These are phyloP conservation scores for Ceratina japonica DNA, from an alignment of 1,140 invertebrate species.

Conservation along the genomic window DNA sequence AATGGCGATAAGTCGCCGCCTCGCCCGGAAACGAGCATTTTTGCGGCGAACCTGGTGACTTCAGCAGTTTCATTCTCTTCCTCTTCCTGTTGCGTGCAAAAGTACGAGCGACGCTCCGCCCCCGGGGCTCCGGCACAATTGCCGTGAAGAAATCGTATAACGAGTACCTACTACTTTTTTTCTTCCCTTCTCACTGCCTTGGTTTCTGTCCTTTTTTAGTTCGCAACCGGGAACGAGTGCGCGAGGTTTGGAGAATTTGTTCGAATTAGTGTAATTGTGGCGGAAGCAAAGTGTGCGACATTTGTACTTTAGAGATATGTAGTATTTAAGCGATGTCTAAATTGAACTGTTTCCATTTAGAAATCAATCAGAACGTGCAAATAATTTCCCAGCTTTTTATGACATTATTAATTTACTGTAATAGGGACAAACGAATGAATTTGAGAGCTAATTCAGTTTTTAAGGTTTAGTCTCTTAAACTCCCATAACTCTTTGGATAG, in stretches of 20 bases:
- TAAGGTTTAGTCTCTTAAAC: background rate
- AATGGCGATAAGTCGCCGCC: conserved; percentile 62
- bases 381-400: too few relatives aligned
- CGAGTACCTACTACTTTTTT: background rate
- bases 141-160: conserved; percentile 20
- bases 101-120: conserved; percentile 4
- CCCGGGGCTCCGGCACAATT: conserved; percentile 1
- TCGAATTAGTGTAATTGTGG: conserved; percentile 7
- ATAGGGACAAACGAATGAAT: too few relatives aligned
- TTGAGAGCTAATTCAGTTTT: background rate
- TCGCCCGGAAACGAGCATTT: conserved; percentile 58
- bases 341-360: too few relatives aligned
- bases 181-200: background rate
- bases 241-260: background rate
- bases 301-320: too few relatives aligned
- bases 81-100: conserved; percentile 31
- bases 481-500: background rate
- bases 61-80: conserved; percentile 54
- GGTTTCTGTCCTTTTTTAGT: background rate
- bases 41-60: conserved; percentile 52
- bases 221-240: too few relatives aligned
- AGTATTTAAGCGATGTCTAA: too few relatives aligned
- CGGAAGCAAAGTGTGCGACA: background rate
- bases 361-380: too few relatives aligned
- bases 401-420: too few relatives aligned